phyloP scores from a whole-genome alignment of 2,888 invertebrate genomes.

The Diarsia rubi region DNA sequence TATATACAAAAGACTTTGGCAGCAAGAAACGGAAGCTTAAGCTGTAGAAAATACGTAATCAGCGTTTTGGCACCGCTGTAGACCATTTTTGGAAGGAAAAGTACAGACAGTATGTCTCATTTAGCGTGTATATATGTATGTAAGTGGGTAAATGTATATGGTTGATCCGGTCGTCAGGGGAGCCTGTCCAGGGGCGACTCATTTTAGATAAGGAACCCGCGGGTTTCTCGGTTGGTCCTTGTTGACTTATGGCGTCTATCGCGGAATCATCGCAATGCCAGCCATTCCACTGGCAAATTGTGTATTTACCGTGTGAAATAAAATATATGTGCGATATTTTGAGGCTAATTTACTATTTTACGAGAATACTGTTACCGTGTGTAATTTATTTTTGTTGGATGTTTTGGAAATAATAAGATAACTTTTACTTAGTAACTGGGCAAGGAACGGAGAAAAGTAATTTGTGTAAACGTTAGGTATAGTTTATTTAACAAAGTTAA shows the following conservation, averaged over 20 bases:
- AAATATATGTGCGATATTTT: conserved; percentile 37
- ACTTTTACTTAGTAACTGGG: conserved; percentile 8
- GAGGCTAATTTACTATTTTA: conserved; percentile 41
- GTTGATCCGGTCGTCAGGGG: conserved; percentile 56
- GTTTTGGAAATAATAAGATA: conserved; percentile 5
- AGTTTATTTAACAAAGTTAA: too few species aligned
- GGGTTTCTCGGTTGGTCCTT: conserved; percentile 45
- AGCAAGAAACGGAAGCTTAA: conserved; percentile 50
- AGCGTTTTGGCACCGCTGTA: conserved; percentile 63
- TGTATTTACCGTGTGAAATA: conserved; percentile 51
- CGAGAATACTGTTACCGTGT: conserved; percentile 7
- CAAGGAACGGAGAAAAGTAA: conserved; percentile 8
- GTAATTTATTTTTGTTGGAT: conserved; percentile 7
- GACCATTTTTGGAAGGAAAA: conserved; percentile 54
- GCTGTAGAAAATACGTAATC: conserved; percentile 61
- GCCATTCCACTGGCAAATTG: conserved; percentile 58
- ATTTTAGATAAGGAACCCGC: conserved; percentile 70
- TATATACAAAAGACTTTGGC: conserved; percentile 54
- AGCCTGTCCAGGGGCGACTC: conserved; percentile 67
- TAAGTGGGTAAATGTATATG: conserved; percentile 33
- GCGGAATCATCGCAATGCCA: conserved; percentile 46
- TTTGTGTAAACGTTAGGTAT: conserved; percentile 1
- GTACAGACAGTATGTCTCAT: conserved; percentile 57
- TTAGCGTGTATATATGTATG: conserved; percentile 39
- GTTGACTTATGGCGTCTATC: conserved; percentile 67